Evolutionary conservation across 2,888 invertebrate genomes (phyloP).

Genomic region (Auanema freiburgensis): DNA sequence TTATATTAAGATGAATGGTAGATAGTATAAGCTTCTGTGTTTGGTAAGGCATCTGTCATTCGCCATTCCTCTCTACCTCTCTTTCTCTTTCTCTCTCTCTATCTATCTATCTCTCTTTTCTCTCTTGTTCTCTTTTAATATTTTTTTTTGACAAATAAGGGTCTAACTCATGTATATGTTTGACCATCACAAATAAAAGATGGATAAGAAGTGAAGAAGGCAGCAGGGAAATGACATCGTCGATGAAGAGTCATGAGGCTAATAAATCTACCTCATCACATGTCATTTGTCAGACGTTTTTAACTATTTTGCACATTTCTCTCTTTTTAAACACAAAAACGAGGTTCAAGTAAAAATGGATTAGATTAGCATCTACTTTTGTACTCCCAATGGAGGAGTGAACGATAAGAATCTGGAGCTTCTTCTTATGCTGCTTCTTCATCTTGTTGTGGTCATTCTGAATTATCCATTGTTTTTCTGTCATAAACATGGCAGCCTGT

Average conservation of each 20-base stretch:
- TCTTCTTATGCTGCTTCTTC: too few species aligned
- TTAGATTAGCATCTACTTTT: background rate
- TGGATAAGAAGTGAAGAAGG: slow-evolving; percentile 3
- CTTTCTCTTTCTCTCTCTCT: background rate
- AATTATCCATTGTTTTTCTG: too few species aligned
- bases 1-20: too few species aligned
- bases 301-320: background rate
- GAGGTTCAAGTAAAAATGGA: background rate
- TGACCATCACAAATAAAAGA: slow-evolving; percentile 10
- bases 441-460: too few species aligned
- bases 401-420: too few species aligned
- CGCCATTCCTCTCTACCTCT: background rate
- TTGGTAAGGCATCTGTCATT: background rate
- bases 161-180: slow-evolving; percentile 6
- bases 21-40: too few species aligned
- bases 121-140: too few species aligned
- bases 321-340: background rate
- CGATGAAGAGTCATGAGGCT: too few species aligned
- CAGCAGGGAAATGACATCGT: too few species aligned
- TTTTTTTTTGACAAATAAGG: slow-evolving; percentile 3
- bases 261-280: too few species aligned
- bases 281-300: background rate
- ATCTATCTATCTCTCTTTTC: slow-evolving; percentile 5
- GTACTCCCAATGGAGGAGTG: background rate
- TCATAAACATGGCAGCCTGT: too few species aligned